Base-by-base conservation (phyloP, 2,888 invertebrate species). In the Leptarthrus brevirostris region DNA sequence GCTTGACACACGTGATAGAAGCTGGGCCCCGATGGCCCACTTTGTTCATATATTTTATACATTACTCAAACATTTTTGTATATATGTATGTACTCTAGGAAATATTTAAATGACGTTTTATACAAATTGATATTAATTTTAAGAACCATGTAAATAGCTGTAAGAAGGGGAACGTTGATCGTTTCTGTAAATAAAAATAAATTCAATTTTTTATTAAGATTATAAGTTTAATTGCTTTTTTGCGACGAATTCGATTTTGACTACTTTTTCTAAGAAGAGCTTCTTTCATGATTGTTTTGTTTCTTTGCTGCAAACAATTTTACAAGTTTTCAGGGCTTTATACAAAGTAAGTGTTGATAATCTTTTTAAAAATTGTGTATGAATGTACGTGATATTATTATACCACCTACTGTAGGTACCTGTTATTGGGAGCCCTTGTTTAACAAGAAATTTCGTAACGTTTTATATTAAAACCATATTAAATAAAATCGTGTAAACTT, bases 61-160 rank as follows among this genome's bases (percentile, higher is more conserved):
- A 40, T 52, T 52, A 52, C 52, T 20, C 52, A 66, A 66, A 22
- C n/a, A 14, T 66, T 66, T 66, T 66, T 66, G 64, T 66, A 66
- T n/a, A 66, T 47, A 66, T 66, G 20, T 24, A 66, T 24, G 22
- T 66, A 66, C n/a, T 24, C 8, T 44, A 44, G 64, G 44, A 18
- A 66, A 66, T 44, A 47, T 66, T 66, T 66, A 47, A 30, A 66
- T 47, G 64, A 47, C 64, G 47, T 66, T 66, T 66, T 66, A 66
- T 66, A 66, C 64, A 47, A 58, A 66, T 47, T 66, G 64, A 64
- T 44, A 44, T 66, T 66, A 66, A 12, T 66, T 47, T 44, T 47
- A 66, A 36, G 34, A 5, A 18, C 18, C 20, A 36, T 58, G 58
- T 58, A 58, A 58, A 58, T 58, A 58, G 58, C 16, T 40, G 18